phyloP scores from a whole-genome alignment of 2,888 invertebrate species.

The Lochmaea capreae region DNA sequence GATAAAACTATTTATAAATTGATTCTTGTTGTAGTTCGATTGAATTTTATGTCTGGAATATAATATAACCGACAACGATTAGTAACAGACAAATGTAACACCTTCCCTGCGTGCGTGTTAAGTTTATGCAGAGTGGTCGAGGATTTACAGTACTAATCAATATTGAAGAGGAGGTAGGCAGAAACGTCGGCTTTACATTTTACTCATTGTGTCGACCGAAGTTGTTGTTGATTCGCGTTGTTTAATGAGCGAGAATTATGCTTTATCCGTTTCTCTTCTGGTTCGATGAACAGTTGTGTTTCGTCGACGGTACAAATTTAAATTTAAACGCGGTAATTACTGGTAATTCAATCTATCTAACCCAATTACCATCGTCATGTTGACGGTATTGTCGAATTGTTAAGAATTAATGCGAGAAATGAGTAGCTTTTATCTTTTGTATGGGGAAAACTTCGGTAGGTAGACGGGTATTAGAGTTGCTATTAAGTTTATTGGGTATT shows the following conservation, averaged over 20 bases:
- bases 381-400: slow-evolving; percentile 11
- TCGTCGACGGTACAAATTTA: slow-evolving; percentile 30
- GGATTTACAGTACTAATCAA: slow-evolving; percentile 33
- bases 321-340: slow-evolving; percentile 34
- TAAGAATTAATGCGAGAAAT: slow-evolving; percentile 10
- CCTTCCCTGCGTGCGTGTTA: slow-evolving; percentile 6
- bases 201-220: slow-evolving; percentile 29
- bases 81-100: slow-evolving; percentile 8
- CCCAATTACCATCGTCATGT: slow-evolving; percentile 25
- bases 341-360: slow-evolving; percentile 28
- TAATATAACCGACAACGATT: background rate
- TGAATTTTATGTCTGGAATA: background rate
- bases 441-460: background rate
- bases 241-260: slow-evolving; percentile 37
- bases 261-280: slow-evolving; percentile 34
- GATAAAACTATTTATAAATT: background rate
- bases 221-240: slow-evolving; percentile 35
- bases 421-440: slow-evolving; percentile 2
- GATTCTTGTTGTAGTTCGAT: background rate
- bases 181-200: slow-evolving; percentile 33
- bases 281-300: slow-evolving; percentile 30
- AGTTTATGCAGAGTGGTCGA: slow-evolving; percentile 28
- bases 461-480: background rate
- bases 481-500: background rate
- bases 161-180: slow-evolving; percentile 33